These are phyloP conservation scores for Lota lota DNA, from an alignment of 2,113 vertebrate species.

Conservation along the genomic window DNA sequence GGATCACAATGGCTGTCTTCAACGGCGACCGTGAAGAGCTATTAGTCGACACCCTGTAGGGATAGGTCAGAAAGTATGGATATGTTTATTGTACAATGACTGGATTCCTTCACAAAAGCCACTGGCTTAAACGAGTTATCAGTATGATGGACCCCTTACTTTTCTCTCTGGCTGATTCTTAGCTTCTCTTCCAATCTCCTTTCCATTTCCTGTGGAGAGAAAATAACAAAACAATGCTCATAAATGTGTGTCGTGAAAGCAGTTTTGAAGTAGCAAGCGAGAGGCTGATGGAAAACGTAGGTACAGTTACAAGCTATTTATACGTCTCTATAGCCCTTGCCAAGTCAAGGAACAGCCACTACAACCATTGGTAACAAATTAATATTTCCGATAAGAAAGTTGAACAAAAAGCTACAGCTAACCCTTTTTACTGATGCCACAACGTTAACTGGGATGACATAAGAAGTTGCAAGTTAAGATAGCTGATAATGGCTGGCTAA, in stretches of 20 bases:
- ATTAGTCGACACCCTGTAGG: slow-evolving; percentile 79
- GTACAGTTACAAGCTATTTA: slow-evolving; percentile 75
- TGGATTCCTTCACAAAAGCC: no score
- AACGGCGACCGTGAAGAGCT: slow-evolving; percentile 73
- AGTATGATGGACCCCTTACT: slow-evolving; percentile 56
- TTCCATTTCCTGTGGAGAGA: slow-evolving; percentile 87
- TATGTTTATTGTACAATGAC: no score
- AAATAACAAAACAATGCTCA: slow-evolving; percentile 46
- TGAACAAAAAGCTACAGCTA: no score
- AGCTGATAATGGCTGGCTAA: slow-evolving; percentile 3
- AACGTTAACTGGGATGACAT: no score
- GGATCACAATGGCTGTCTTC: slow-evolving; percentile 90
- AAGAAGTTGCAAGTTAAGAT: no score
- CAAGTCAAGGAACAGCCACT: slow-evolving; percentile 43
- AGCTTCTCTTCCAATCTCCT: slow-evolving; percentile 94
- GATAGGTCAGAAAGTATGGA: background rate
- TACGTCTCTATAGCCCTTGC: slow-evolving; percentile 55
- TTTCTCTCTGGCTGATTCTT: slow-evolving; percentile 91
- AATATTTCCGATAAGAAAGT: no score
- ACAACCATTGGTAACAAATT: background rate
- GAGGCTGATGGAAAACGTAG: slow-evolving; percentile 40
- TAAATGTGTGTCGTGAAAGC: slow-evolving; percentile 17
- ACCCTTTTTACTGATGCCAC: no score
- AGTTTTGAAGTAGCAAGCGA: background rate
- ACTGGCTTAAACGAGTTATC: no score